Evolutionary conservation across 1,140 invertebrate species (phyloP), one percentile per base, ranked within the genome.

Genomic region (Papilio glaucus): DNA sequence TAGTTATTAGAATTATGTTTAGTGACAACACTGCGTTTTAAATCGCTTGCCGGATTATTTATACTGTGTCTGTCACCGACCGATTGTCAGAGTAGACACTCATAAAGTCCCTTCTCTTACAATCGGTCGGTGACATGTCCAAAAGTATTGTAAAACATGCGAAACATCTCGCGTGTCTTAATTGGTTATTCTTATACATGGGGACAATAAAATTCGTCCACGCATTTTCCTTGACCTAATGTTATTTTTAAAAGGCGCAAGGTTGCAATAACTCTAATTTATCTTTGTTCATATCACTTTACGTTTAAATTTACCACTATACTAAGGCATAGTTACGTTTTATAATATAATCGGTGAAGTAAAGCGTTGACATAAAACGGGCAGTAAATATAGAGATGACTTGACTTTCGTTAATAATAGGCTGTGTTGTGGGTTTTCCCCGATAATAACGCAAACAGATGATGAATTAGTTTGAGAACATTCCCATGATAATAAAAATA

Each of bases 131-230:
- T n/a, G n/a, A n/a, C n/a, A n/a, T n/a, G n/a, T n/a, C n/a, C n/a
- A n/a, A n/a, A n/a, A 33, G 29, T 33, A 3, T 3, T 33, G 29
- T n/a, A 33, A 33, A 33, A 33, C 29, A 53, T 45, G 67, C 67
- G 9, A 69, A 49, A 65, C 61, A 61, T 29, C 74, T 41, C 61
- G 13, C n/a, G 45, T 21, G 49, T 57, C 12, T 57, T 24, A 57
- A 57, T 57, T 57, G 24, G 10, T 57, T 57, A 12, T 12, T 26
- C 12, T 41, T 41, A 41, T 41, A 1, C 24, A 57, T 24, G 24
- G 0, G 1, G 10, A 21, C 49, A 57, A 57, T 57, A 57, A 49
- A 57, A 13, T 21, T 8, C 10, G 18, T 33, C 49, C 21, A 24
- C 21, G 24, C 12, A 57, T 8, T 12, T 26, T 24, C 49, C 49